A percentile compares a stretch with the other conserved stretches of the same genome.
Evolutionary conservation across 2,888 invertebrate species (phyloP).

Genomic region (Mamestra brassicae): DNA sequence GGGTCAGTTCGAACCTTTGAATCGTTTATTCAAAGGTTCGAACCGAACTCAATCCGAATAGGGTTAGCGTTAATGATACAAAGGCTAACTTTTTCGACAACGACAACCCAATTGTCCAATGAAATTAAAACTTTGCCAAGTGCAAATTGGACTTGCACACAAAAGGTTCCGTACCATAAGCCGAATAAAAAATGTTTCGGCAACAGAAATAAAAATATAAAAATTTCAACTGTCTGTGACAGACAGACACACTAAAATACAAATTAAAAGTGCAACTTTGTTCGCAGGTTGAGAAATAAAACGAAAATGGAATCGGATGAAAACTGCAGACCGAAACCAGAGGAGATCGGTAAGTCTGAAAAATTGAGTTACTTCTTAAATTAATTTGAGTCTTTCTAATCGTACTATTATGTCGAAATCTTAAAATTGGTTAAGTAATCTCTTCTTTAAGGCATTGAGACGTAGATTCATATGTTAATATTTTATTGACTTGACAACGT

Average conservation of each 20-base stretch:
- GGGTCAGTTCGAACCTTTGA: too few relatives aligned
- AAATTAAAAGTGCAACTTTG: constrained; percentile 56
- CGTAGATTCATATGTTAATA: background rate
- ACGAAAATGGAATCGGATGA: constrained; percentile 81
- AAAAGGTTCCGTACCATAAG: too few relatives aligned
- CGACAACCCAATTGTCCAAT: constrained; percentile 17
- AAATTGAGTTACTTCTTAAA: constrained; percentile 19
- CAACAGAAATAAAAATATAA: too few relatives aligned
- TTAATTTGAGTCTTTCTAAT: constrained; percentile 15
- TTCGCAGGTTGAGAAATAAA: constrained; percentile 84
- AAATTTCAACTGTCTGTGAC: too few relatives aligned
- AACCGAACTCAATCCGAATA: constrained; percentile 1
- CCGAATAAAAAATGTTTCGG: too few relatives aligned
- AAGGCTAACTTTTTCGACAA: constrained; percentile 25
- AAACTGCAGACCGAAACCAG: constrained; percentile 77
- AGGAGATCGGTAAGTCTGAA: constrained; percentile 80
- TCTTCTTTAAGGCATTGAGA: background rate
- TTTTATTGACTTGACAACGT: background rate
- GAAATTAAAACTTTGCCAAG: constrained; percentile 18
- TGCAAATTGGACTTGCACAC: too few relatives aligned
- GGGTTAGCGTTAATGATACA: constrained; percentile 36
- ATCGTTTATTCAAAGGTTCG: constrained; percentile 2
- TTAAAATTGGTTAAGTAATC: background rate
- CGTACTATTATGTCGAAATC: background rate
- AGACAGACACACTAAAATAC: background rate